Base-by-base conservation (phyloP, 2,113 vertebrate species). In the Anser brachyrhynchus region DNA sequence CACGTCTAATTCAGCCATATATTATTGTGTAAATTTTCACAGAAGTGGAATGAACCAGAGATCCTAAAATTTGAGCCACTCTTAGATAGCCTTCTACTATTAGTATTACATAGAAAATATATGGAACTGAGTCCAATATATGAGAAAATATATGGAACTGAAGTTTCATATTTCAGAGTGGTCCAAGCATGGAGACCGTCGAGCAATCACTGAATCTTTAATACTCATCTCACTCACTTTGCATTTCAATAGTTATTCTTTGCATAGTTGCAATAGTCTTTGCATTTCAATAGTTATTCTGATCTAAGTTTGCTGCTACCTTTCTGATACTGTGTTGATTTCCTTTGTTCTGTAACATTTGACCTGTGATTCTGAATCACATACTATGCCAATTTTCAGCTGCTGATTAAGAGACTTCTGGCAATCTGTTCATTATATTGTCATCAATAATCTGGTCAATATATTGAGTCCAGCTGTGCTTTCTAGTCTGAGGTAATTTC, bases 351-450 rank as follows among this genome's bases (percentile, higher is more conserved):
- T 72, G 5, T 86, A 15, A 33, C 18, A 18, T 49, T 85, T 90
- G 28, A 64, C 1, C 0, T 71, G 39, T 1, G 1, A 13, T 82
- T 85, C 20, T 59, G n/a, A 82, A 20, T 46, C 3, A 0, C 1
- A 0, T 67, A 8, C 37, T 82, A 44, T 3, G 17, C 39, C 26
- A 28, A 1, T 67, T 72, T 90, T 87, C 26, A n/a, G 2, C 13
- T 71, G 18, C 25, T 44, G 26, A 8, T 67, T 15, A 75, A 70
- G 49, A 76, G 37, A 75, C 74, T 87, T 75, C 61, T 72, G 46
- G 6, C 44, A 58, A 21, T 35, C 26, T 71, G 33, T 61, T 90
- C 80, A 17, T 72, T 90, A 29, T 39, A 37, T 72, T 76, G 17
- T 76, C 67, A 28, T 49, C 54, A 69, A 14, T 67, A 73, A 33